Evolutionary conservation across 2,888 invertebrate genomes (phyloP).

Genomic region (Selenia dentaria): DNA sequence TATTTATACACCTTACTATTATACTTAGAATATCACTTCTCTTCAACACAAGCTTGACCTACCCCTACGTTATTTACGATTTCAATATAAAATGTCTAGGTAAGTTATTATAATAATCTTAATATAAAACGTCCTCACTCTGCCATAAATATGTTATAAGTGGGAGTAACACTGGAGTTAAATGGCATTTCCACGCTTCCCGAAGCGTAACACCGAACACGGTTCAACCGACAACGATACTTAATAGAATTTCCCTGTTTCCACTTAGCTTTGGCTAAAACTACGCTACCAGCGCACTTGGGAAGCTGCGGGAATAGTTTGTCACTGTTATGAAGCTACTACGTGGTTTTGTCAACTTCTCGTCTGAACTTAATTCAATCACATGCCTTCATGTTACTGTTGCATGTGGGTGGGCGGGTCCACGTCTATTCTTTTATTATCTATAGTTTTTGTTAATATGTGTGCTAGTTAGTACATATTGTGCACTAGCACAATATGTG

Average conservation of each 20-base stretch:
- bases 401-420: too few relatives aligned
- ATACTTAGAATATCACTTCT: too few relatives aligned
- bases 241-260: conserved; percentile 55
- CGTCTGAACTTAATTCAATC: too few relatives aligned
- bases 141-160: conserved; percentile 42
- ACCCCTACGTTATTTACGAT: background rate
- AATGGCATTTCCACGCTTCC: conserved; percentile 42
- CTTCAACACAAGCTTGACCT: background rate
- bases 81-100: background rate
- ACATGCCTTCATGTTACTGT: too few relatives aligned
- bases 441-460: too few relatives aligned
- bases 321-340: too few relatives aligned
- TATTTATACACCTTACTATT: too few relatives aligned
- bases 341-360: too few relatives aligned
- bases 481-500: too few relatives aligned
- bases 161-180: conserved; percentile 35
- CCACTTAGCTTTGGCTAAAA: conserved; percentile 9
- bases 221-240: conserved; percentile 39
- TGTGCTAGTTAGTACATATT: too few relatives aligned
- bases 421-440: too few relatives aligned
- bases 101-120: conserved; percentile 24
- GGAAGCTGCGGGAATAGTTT: background rate
- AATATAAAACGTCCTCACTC: conserved; percentile 22
- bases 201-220: conserved; percentile 35
- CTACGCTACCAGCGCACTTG: background rate